Conservation (phyloP, 2,797 vertebrate genomes). For the Ara ararauna region DNA sequence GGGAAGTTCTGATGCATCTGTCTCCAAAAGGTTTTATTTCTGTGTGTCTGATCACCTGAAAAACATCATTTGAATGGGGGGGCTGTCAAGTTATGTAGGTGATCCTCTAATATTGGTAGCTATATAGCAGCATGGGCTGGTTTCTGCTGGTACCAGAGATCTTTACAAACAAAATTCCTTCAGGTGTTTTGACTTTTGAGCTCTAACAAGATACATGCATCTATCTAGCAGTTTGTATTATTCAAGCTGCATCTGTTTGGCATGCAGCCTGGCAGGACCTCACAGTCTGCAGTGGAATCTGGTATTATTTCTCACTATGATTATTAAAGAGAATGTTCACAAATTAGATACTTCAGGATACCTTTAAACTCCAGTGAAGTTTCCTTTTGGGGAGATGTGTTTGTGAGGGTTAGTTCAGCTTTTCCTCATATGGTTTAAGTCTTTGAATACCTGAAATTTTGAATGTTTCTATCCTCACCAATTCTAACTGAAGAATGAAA, state of each 20-base stretch:
- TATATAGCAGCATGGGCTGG: fast-evolving
- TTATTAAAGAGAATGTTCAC: background rate
- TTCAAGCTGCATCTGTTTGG: background rate
- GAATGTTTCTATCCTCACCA: background rate
- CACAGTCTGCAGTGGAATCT: background rate
- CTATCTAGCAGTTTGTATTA: background rate
- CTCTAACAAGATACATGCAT: background rate
- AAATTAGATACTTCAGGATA: background rate
- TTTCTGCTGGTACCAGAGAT: background rate
- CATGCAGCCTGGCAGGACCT: background rate
- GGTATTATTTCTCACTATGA: background rate
- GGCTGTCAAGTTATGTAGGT: background rate
- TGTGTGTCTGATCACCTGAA: background rate
- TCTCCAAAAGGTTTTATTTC: background rate
- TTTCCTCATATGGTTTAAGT: background rate
- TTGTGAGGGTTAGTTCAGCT: background rate
- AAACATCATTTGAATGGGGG: background rate
- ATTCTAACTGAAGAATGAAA: background rate
- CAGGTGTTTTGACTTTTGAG: background rate
- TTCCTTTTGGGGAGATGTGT: background rate
- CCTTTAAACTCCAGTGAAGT: background rate
- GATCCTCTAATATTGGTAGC: background rate
- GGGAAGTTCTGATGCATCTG: background rate
- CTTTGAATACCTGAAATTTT: background rate
- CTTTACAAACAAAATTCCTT: background rate